phyloP scores from a whole-genome alignment of 1,140 invertebrate genomes.

The Euglossa dilemma region DNA sequence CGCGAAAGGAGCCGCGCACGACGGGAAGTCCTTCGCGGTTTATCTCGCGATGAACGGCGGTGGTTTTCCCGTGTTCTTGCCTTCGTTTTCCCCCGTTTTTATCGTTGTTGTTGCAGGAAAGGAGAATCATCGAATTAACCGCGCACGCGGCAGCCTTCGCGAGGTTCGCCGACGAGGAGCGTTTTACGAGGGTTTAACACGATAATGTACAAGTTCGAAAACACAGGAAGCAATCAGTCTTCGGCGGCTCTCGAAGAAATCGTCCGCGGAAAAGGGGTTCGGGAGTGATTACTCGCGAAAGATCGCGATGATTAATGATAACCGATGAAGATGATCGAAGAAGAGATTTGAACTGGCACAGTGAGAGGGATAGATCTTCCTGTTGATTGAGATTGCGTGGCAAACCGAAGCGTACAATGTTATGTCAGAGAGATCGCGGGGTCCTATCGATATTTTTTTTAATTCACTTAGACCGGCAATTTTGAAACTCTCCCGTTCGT shows the following conservation, averaged over 20 bases:
- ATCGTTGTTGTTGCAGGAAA: not conserved
- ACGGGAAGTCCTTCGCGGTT: too few relatives aligned
- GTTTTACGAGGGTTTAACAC: slow-evolving; percentile 8
- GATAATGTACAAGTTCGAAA: slow-evolving; percentile 18
- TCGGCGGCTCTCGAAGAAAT: slow-evolving; percentile 11
- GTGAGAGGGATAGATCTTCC: slow-evolving; percentile 6
- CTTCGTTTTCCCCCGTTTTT: not conserved
- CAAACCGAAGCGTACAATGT: not conserved
- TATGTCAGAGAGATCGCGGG: not conserved
- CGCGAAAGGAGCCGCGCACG: too few relatives aligned
- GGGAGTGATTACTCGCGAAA: slow-evolving; percentile 20
- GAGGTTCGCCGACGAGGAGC: not conserved
- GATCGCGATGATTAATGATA: slow-evolving; percentile 32
- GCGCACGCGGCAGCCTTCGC: not conserved
- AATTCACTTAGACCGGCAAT: not conserved
- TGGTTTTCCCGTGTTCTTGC: not conserved
- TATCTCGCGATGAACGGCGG: too few relatives aligned
- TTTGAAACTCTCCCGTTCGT: not conserved
- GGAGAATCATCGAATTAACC: not conserved
- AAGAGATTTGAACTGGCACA: not conserved
- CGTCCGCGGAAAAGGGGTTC: slow-evolving; percentile 16
- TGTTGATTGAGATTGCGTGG: slow-evolving; percentile 20
- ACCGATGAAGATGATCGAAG: slow-evolving; percentile 28
- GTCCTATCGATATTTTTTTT: not conserved
- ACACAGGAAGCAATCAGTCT: slow-evolving; percentile 35